phyloP scores from a whole-genome alignment of 2,888 invertebrate genomes.

The Eurytoma californica region DNA sequence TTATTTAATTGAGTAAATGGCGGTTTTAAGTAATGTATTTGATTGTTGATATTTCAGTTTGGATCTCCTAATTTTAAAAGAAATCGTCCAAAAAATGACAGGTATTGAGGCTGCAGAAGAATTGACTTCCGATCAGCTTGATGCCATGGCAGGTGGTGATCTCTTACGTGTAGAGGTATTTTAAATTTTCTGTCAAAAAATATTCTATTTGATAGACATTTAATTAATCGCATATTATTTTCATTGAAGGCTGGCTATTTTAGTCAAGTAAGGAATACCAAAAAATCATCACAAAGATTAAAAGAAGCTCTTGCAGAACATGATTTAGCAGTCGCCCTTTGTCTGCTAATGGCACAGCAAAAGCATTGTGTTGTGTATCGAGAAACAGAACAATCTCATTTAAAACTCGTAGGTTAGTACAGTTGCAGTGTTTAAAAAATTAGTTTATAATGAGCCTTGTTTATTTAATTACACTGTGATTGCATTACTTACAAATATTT shows the following conservation, averaged over 20 bases:
- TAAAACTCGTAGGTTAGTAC: slow-evolving; percentile 87
- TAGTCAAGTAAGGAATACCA: slow-evolving; percentile 96
- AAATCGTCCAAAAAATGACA: slow-evolving; percentile 99
- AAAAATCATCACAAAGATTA: slow-evolving; percentile 94
- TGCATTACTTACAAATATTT: not conserved
- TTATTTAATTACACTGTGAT: not conserved
- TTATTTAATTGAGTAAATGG: not conserved
- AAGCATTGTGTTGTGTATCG: slow-evolving; percentile 95
- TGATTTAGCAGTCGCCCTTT: slow-evolving; percentile 94
- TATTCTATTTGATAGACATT: no score
- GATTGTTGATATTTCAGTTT: slow-evolving; percentile 77
- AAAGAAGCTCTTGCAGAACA: slow-evolving; percentile 97
- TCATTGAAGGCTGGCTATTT: slow-evolving; percentile 93
- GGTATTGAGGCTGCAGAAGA: slow-evolving; percentile 98
- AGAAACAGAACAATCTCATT: slow-evolving; percentile 86
- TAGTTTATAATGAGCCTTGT: not conserved
- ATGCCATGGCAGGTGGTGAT: slow-evolving; percentile 98
- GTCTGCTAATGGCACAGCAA: slow-evolving; percentile 97
- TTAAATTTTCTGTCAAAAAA: slow-evolving; percentile 28
- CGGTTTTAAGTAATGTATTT: slow-evolving; percentile 8
- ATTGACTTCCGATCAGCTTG: slow-evolving; percentile 96
- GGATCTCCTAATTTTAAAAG: slow-evolving; percentile 94
- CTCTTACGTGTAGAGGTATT: slow-evolving; percentile 92
- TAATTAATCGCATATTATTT: not conserved
- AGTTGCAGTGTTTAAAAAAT: slow-evolving; percentile 4